Base-by-base conservation (phyloP, 2,113 vertebrate species). In the Paradisaea rubra region DNA sequence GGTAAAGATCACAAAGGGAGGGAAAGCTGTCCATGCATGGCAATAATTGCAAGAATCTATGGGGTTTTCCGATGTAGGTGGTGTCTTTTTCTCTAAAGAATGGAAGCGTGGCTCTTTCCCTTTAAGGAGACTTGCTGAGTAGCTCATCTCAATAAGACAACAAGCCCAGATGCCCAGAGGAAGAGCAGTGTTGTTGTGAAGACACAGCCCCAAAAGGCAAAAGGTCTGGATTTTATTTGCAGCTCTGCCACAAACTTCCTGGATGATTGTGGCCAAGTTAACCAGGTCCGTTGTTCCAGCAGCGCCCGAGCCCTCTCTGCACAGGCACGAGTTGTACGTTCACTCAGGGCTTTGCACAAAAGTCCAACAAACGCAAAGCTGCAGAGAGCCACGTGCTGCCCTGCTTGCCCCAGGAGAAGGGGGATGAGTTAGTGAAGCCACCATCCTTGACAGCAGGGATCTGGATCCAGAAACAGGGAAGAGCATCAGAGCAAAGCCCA, bases 1-100 rank as follows among this genome's bases (percentile, higher is more conserved):
- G 90, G 93, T 94, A 76, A 96, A 94, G 88, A 91, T 96, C 93
- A 95, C 88, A 95, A 94, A 92, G 91, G 60, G 80, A 92, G 79
- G 81, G 35, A 65, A 73, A 89, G 77, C 73, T 22, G 45, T 50
- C 72, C 45, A 35, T 47, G 78, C 79, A 8, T 39, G 71, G 80
- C 68, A 95, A 66, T 94, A 91, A 95, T 89, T 88, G 71, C 37
- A 84, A 65, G 76, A 90, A 86, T 89, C 83, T 45, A 53, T 24
- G 49, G 69, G 60, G 72, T 81, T 95, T 93, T 90, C 88, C 69
- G 84, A 70, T 41, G 88, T 54, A 88, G 89, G 74, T 77, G 77
- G 91, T 81, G 80, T 86, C 28, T 39, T 95, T 92, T 92, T 93
- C 80, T 83, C 88, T 35, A 44, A 70, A 78, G 94, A 86, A 74